Base-by-base conservation (phyloP, 2,797 vertebrate genomes). In the Zalophus californianus region DNA sequence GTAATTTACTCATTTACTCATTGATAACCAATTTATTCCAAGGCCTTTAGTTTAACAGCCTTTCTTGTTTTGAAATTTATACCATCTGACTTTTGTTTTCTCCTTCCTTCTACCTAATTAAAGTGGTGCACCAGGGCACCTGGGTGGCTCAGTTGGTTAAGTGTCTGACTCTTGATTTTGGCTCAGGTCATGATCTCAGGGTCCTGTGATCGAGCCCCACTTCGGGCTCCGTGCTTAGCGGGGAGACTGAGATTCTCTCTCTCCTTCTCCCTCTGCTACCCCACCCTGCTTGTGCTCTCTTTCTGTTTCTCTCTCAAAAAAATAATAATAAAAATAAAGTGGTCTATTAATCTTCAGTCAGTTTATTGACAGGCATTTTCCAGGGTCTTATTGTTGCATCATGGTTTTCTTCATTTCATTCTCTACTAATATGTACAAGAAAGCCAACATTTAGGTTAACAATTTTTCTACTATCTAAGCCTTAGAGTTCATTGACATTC, bases 1-100 rank as follows among this genome's bases (percentile, higher is more conserved):
- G 21, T 82, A 90, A 84, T 94, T 88, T 84, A 84, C 60, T 94
- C 79, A 83, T 7, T 41, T 84, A 86, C 64, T 94, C 72, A 80
- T 7, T 44, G 54, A 90, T 94, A 79, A 82, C 52, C 29, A 75
- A 18, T 89, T 75, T 95, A 83, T 88, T 85, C 21, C 56, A 89
- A 73, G 70, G 15, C 75, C 10, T 88, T 96, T 25, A 27, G 15
- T 82, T 93, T 75, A 82, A 89, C 5, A 78, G 25, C 21, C 27
- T 96, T 16, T 66, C 54, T 79, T 95, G 13, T 82, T 85, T 77
- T 88, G 54, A 72, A 73, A 68, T 73, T 93, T 38, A 70, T 87
- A 32, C 23, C 13, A 13, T 44, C 41, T 85, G 41, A 85, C 44
- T 84, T 83, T 52, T 86, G 83, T 83, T 86, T 97, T 86, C 25